Percentiles rank a stretch among this genome's conserved stretches.
Conservation (phyloP, 2,888 invertebrate genomes). For the Xanthia icteritia region DNA sequence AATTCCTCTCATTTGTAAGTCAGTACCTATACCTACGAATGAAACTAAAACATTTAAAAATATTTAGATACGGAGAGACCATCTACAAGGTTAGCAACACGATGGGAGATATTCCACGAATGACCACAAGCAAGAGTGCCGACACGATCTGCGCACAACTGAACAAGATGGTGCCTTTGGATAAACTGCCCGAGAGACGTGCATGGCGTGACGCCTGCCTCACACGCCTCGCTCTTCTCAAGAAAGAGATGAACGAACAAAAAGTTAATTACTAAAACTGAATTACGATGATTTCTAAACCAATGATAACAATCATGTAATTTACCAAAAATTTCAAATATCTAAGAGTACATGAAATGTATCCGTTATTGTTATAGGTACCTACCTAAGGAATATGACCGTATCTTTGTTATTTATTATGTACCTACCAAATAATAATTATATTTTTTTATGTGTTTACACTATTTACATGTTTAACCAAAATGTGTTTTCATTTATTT, state of each 20-base stretch:
- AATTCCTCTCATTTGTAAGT: neutral
- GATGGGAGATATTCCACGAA: slow-evolving; percentile 93
- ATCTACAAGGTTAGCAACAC: slow-evolving; percentile 92
- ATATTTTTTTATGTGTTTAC: slow-evolving; percentile 27
- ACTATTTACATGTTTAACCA: slow-evolving; percentile 5
- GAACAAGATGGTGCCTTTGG: slow-evolving; percentile 93
- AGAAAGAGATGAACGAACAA: slow-evolving; percentile 92
- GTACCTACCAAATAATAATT: slow-evolving; percentile 34
- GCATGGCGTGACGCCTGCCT: slow-evolving; percentile 96
- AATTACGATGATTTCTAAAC: neutral
- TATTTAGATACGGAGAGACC: slow-evolving; percentile 88
- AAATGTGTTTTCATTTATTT: slow-evolving; percentile 1
- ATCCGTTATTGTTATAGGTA: slow-evolving; percentile 8
- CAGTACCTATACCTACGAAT: too few relatives aligned
- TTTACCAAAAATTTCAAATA: neutral
- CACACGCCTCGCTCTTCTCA: slow-evolving; percentile 94
- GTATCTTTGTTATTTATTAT: slow-evolving; percentile 34
- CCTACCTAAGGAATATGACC: neutral
- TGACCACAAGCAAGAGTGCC: slow-evolving; percentile 91
- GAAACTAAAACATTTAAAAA: too few relatives aligned
- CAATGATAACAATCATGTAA: neutral
- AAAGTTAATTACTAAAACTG: slow-evolving; percentile 51
- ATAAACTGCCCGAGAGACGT: slow-evolving; percentile 93
- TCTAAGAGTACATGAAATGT: neutral
- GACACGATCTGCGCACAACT: slow-evolving; percentile 93